Percentiles rank a stretch among this genome's conserved stretches.
These are phyloP conservation scores for Perithous albicinctus DNA, from an alignment of 2,888 invertebrate species.

Conservation along the genomic window DNA sequence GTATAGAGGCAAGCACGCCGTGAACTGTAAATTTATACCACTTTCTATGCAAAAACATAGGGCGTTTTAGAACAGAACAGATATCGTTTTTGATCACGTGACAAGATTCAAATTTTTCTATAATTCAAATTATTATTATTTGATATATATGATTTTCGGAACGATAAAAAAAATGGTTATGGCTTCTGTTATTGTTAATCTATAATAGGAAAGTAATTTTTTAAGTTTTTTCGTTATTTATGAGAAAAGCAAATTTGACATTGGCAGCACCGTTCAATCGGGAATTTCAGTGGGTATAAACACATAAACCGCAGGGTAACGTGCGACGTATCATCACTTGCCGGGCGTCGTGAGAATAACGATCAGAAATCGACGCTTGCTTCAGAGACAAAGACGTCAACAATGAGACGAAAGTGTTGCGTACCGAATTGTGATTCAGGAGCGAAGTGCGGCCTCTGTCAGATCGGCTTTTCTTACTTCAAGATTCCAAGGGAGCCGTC, in stretches of 20 bases:
- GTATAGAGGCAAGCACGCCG: no score
- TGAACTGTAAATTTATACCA: no score
- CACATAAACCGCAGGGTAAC: not conserved
- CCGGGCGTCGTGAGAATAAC: not conserved
- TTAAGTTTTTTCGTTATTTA: no score
- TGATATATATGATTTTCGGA: no score
- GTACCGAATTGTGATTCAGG: conserved; percentile 55
- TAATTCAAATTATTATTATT: no score
- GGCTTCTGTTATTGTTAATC: no score
- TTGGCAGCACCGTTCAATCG: conserved; percentile 51
- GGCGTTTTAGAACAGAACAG: no score
- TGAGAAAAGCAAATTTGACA: conserved; percentile 10
- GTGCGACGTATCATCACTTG: not conserved
- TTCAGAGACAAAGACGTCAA: not conserved
- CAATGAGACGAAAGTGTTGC: conserved; percentile 62
- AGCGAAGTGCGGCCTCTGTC: conserved; percentile 52
- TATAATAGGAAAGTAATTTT: no score
- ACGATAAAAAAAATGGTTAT: no score
- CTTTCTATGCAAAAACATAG: no score
- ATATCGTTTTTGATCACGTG: no score
- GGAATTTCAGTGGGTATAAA: not conserved
- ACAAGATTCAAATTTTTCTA: no score
- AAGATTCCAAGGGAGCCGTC: conserved; percentile 49
- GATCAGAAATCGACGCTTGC: not conserved
- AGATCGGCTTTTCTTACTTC: conserved; percentile 53